Evolutionary conservation across 2,888 invertebrate genomes (phyloP), one percentile per base, ranked within the genome.

Genomic region (Drosophila cognata): DNA sequence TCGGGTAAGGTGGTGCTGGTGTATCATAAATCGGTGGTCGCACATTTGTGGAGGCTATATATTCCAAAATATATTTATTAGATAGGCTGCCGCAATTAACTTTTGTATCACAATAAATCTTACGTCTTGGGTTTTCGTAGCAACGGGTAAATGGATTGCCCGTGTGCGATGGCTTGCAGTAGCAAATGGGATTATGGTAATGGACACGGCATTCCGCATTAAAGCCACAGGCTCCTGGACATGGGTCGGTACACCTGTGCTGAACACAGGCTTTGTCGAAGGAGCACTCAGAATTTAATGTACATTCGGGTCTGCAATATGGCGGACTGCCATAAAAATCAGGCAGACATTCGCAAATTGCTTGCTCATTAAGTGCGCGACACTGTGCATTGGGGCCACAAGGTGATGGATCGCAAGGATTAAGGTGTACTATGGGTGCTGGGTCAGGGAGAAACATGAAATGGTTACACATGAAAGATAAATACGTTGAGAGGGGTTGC

Each of bases 271-370:
- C 95, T 72, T 94, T 92, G 76, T 95, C 94, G 75, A 93, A 93
- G 1, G 94, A 77, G 90, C 96, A 96, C 91, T 96, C 95, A 36
- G 94, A 94, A 88, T 97, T 96, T 63, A 95, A 94, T 16, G 95
- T 94, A 91, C 97, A 97, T 92, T 97, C 96, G 0, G 96, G 96
- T 75, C 95, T 94, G 91, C 97, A 97, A 76, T 95, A 95, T 6
- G 97, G 96, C 36, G 97, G 96, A n/a, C 94, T 94, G 35, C 96
- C 96, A 56, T 94, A 94, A 92, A 95, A 97, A 50, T 95, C 94
- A 3, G 95, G 94, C 18, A 95, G 94, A 86, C 97, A 97, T 6
- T 95, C 95, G 84, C 97, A 97, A 35, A 95, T 94, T 1, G 96
- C 95, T 57, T 95, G 94, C 56, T 94, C 93, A 65, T 94, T 94